These are phyloP conservation scores for Tolypeutes matacus DNA, from an alignment of 2,797 vertebrate species.

Conservation along the genomic window DNA sequence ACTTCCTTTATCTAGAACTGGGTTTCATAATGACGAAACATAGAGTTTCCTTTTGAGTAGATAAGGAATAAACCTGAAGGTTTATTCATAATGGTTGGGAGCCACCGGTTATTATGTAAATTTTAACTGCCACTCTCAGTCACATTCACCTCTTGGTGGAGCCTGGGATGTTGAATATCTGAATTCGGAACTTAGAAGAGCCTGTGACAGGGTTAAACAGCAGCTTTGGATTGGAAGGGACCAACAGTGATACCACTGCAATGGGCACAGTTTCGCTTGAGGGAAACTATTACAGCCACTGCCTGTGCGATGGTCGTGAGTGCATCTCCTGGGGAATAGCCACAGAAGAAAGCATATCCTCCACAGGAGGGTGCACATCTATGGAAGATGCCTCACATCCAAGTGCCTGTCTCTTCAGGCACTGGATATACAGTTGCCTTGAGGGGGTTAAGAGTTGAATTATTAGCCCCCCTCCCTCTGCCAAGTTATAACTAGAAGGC, in stretches of 20 bases:
- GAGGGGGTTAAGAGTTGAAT: neutral
- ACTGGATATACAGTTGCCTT: neutral
- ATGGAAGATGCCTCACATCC: neutral
- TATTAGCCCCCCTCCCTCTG: too few species aligned
- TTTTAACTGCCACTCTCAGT: neutral
- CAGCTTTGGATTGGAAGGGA: neutral
- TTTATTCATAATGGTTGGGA: neutral
- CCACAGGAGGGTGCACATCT: neutral
- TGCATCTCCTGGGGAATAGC: neutral
- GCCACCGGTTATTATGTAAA: neutral
- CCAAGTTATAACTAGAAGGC: neutral
- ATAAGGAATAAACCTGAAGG: neutral
- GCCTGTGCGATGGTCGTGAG: neutral
- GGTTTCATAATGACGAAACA: constrained; percentile 25
- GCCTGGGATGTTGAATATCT: neutral
- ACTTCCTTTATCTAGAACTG: neutral
- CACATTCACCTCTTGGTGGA: too few species aligned
- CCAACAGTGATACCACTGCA: neutral
- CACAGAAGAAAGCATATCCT: neutral
- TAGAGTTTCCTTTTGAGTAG: neutral
- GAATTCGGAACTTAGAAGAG: neutral
- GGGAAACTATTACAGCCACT: neutral
- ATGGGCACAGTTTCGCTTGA: neutral
- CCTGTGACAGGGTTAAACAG: neutral
- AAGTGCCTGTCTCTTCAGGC: neutral